Evolutionary conservation across 2,113 vertebrate genomes (phyloP), one percentile per base, ranked within the genome.

Genomic region (Alexandromys fortis): DNA sequence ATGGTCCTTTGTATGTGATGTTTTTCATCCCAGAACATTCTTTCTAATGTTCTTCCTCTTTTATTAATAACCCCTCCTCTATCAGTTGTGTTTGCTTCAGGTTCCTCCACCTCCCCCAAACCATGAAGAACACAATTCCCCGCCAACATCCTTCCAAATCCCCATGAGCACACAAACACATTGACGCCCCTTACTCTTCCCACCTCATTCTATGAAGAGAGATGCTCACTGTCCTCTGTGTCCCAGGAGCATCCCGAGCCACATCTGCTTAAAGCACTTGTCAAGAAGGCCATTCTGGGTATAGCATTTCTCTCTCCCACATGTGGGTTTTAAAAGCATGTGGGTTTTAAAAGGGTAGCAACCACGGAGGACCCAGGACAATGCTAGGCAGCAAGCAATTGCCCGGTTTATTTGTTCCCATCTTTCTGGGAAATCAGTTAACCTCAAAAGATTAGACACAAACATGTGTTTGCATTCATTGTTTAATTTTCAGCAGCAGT

Each of bases 401-500:
- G 67, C 52, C 77, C 33, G 42, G 49, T 16, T 42, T 22, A 1
- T 87, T 70, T 81, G 45, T 49, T 88, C n/a, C 67, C 91, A 21
- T 72, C 68, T 92, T 93, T 92, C 82, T 95, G 72, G 86, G 72
- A 49, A 86, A 61, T 58, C 22, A 52, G 33, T 82, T 89, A 93
- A 94, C 47, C 52, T 81, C 63, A 86, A 83, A 90, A 78, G 79
- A 95, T 89, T 89, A 94, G 42, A 19, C 58, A 94, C 28, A 83
- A 86, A 42, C 86, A 65, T 58, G 30, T 68, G 45, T 76, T 92
- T 67, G 77, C 95, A 91, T 94, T 94, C 94, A 96, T 95, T 96
- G 97, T 93, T 97, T 95, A 97, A 91, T 97, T 97, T 96, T 97
- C 95, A 96, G 96, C 92, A 96, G 95, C 96, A 95, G 95, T 96